Evolutionary conservation across 2,113 vertebrate species (phyloP).

Genomic region (Labeo rohita): DNA sequence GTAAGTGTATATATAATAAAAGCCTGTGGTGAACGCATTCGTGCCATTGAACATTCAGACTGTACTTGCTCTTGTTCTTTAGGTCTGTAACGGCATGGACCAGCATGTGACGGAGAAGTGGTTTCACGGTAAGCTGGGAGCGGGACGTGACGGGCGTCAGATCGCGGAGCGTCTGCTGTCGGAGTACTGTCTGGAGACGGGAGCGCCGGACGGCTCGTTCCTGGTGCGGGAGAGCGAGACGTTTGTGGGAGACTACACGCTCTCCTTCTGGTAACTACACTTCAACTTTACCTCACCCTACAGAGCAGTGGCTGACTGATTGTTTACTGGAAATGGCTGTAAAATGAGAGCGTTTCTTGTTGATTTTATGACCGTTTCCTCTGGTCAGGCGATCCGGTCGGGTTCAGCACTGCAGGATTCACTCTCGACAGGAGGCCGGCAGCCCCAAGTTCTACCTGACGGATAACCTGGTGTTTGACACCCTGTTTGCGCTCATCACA

Average conservation of each 20-base stretch:
- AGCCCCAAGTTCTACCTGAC: slow-evolving; percentile 98
- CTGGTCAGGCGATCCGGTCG: slow-evolving; percentile 90
- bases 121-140: slow-evolving; percentile 96
- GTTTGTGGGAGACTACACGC: slow-evolving; percentile 95
- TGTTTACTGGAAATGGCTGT: neutral
- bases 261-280: slow-evolving; percentile 93
- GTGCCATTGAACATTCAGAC: neutral
- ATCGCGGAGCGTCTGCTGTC: slow-evolving; percentile 92
- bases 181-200: slow-evolving; percentile 93
- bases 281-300: neutral
- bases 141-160: slow-evolving; percentile 92
- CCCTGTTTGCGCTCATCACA: slow-evolving; percentile 94
- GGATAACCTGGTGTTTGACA: slow-evolving; percentile 97
- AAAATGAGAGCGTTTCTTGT: neutral
- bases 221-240: slow-evolving; percentile 97
- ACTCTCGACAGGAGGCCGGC: slow-evolving; percentile 94
- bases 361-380: too few relatives aligned
- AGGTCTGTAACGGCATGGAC: slow-evolving; percentile 89
- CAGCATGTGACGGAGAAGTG: slow-evolving; percentile 94
- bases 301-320: neutral
- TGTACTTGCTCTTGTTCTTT: neutral
- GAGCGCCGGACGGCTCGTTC: slow-evolving; percentile 94
- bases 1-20: too few relatives aligned
- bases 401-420: slow-evolving; percentile 97
- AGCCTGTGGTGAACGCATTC: too few relatives aligned